Evolutionary conservation across 2,113 vertebrate species (phyloP).

Genomic region (Propithecus coquereli): DNA sequence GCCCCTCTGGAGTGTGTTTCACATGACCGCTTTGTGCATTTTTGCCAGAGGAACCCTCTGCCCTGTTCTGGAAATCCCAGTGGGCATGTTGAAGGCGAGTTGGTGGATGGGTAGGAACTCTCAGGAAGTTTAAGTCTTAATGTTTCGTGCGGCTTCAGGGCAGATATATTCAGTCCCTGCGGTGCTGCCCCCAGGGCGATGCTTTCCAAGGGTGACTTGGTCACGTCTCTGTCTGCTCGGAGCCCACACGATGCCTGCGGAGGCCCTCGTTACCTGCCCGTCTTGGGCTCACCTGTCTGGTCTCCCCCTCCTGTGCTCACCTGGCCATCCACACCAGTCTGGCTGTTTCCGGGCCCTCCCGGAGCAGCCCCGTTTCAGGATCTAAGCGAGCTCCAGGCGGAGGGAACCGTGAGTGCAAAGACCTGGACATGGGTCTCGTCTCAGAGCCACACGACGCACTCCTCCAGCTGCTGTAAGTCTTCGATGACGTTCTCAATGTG

Average conservation of each 20-base stretch:
- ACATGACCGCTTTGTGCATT: background rate
- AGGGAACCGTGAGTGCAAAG: too few species aligned
- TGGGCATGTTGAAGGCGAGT: background rate
- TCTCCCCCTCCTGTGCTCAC: background rate
- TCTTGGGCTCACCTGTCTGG: fast-evolving
- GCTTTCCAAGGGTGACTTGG: background rate
- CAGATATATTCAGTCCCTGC: background rate
- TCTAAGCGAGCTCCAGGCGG: background rate
- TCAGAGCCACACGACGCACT: background rate
- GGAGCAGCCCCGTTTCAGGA: background rate
- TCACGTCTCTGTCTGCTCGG: background rate
- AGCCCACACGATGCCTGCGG: background rate
- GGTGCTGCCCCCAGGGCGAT: background rate
- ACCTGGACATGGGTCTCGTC: background rate
- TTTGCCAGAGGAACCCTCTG: background rate
- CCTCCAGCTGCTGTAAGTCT: background rate
- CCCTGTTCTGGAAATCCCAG: background rate
- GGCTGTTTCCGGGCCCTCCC: background rate
- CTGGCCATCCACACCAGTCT: background rate
- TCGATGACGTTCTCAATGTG: background rate
- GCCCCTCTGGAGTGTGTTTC: background rate
- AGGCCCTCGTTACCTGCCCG: background rate
- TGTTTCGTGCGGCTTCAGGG: background rate
- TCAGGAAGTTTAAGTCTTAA: background rate
- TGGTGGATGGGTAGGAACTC: background rate